phyloP scores from a whole-genome alignment of 2,113 vertebrate genomes.

The Labrus mixtus region DNA sequence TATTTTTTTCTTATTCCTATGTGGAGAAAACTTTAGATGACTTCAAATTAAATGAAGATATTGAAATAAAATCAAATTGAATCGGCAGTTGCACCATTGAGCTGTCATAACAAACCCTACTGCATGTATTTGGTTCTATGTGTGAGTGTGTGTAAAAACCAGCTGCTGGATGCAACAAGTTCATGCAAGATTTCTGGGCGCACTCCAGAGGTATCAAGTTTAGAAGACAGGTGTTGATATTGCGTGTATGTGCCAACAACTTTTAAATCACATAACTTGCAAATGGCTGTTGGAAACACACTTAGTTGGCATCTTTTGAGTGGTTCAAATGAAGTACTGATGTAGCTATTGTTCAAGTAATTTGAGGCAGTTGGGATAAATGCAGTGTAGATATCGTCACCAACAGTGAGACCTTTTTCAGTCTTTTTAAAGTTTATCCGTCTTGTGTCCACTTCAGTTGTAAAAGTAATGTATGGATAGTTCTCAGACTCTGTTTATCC shows the following conservation, averaged over 20 bases:
- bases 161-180: neutral
- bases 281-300: constrained; percentile 8
- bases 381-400: neutral
- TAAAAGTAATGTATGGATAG: neutral
- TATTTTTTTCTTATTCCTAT: neutral
- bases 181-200: neutral
- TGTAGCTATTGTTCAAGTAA: neutral
- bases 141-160: neutral
- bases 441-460: neutral
- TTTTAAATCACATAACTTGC: constrained; percentile 1
- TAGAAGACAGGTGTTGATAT: constrained; percentile 33
- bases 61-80: neutral
- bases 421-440: neutral
- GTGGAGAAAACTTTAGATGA: neutral
- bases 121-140: neutral
- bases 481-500: neutral
- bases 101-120: neutral
- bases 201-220: constrained; percentile 19
- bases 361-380: neutral
- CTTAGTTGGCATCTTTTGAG: neutral
- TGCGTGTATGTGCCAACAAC: constrained; percentile 8
- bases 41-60: neutral
- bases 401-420: neutral
- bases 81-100: neutral
- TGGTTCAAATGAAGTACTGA: neutral